Percentiles rank a stretch among this genome's conserved stretches.
Evolutionary conservation across 2,888 invertebrate genomes (phyloP).

Genomic region (Formica aserva): DNA sequence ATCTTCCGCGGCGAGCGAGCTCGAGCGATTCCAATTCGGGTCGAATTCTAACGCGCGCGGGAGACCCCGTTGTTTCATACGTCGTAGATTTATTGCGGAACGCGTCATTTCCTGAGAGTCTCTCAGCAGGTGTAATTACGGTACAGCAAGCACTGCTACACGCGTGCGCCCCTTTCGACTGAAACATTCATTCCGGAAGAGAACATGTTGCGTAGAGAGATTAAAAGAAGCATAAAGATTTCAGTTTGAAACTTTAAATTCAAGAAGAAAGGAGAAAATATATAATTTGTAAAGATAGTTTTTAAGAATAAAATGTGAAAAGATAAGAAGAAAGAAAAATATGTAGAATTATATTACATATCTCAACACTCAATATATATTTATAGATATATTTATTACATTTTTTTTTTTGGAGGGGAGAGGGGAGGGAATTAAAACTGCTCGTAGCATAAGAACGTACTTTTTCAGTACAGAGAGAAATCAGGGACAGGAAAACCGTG

Average conservation of each 20-base stretch:
- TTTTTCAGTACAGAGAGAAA: background rate
- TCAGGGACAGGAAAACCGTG: background rate
- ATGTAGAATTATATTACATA: background rate
- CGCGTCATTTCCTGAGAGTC: constrained; percentile 18
- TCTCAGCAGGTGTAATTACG: constrained; percentile 18
- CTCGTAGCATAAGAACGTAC: background rate
- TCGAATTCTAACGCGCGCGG: constrained; percentile 22
- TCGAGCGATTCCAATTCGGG: constrained; percentile 6
- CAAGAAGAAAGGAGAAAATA: background rate
- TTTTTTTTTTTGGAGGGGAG: background rate
- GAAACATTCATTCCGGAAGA: background rate
- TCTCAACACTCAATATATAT: background rate
- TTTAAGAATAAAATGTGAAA: background rate
- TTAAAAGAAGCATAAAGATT: background rate
- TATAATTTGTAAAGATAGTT: background rate
- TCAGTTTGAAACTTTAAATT: background rate
- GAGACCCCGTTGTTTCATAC: constrained; percentile 3
- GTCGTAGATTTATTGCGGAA: constrained; percentile 12
- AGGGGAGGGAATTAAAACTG: background rate
- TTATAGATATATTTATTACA: background rate
- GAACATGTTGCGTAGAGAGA: background rate
- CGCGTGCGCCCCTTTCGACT: background rate
- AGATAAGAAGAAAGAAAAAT: background rate
- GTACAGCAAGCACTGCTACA: background rate
- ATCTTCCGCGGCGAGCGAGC: background rate